phyloP scores from a whole-genome alignment of 2,113 vertebrate species.

The Crotophaga sulcirostris region DNA sequence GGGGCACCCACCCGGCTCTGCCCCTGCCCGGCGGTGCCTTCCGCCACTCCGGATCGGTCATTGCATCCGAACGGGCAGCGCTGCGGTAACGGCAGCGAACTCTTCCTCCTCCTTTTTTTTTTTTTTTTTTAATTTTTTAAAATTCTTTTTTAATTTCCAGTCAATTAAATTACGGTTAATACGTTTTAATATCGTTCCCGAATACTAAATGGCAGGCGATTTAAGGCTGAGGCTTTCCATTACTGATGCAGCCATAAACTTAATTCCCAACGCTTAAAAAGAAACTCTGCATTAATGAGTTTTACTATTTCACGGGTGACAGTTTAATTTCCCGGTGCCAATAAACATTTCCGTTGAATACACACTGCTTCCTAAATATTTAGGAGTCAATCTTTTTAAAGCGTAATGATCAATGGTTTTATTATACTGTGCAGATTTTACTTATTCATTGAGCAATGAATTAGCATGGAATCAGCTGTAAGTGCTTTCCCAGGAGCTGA shows the following conservation, averaged over 20 bases:
- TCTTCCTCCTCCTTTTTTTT: fast-evolving
- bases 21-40: background rate
- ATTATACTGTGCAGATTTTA: constrained; percentile 58
- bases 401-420: constrained; percentile 50
- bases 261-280: constrained; percentile 69
- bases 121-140: no score
- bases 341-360: constrained; percentile 64
- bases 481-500: constrained; percentile 30
- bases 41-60: background rate
- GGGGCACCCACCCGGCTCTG: background rate
- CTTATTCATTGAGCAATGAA: constrained; percentile 62
- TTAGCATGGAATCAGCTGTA: constrained; percentile 38
- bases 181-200: constrained; percentile 56
- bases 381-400: constrained; percentile 59
- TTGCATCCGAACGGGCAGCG: background rate
- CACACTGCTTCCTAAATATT: constrained; percentile 66
- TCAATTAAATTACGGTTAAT: constrained; percentile 58
- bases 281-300: constrained; percentile 69
- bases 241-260: constrained; percentile 53
- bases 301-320: constrained; percentile 72
- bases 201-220: constrained; percentile 37
- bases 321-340: constrained; percentile 69
- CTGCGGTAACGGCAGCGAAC: background rate
- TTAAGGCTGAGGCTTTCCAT: constrained; percentile 47
- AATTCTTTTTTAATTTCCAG: background rate